phyloP scores from a whole-genome alignment of 2,113 vertebrate species.

The Cynocephalus volans region DNA sequence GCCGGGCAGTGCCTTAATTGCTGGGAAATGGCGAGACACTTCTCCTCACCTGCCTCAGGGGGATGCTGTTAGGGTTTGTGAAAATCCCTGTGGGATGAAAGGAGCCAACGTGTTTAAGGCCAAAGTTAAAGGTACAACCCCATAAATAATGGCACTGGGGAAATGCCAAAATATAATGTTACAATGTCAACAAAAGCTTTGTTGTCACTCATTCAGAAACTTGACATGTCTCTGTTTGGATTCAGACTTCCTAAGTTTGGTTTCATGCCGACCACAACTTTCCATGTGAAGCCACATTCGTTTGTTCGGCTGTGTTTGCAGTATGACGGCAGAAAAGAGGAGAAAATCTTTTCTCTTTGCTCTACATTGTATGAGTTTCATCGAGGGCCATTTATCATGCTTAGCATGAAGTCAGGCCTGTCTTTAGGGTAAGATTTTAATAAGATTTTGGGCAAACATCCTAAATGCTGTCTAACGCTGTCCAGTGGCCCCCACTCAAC shows the following conservation, averaged over 20 bases:
- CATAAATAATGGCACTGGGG: background rate
- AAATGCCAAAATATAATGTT: background rate
- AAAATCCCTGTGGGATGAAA: slow-evolving; percentile 39
- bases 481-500: background rate
- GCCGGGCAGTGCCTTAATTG: accelerated
- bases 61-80: slow-evolving; percentile 27
- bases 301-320: background rate
- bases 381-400: background rate
- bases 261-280: background rate
- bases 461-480: background rate
- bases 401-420: background rate
- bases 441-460: background rate
- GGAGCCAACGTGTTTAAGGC: background rate
- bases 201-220: background rate
- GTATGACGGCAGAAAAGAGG: background rate
- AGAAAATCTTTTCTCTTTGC: background rate
- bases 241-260: background rate
- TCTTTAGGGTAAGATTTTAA: background rate
- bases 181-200: slow-evolving; percentile 47
- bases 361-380: background rate
- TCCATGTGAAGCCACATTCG: background rate
- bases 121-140: background rate
- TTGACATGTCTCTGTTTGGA: slow-evolving; percentile 20
- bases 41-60: background rate
- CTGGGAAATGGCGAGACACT: background rate